Percentiles rank a stretch among this genome's conserved stretches.
These are phyloP conservation scores for Aspidiotus destructor DNA, from an alignment of 2,888 invertebrate genomes.

Conservation along the genomic window DNA sequence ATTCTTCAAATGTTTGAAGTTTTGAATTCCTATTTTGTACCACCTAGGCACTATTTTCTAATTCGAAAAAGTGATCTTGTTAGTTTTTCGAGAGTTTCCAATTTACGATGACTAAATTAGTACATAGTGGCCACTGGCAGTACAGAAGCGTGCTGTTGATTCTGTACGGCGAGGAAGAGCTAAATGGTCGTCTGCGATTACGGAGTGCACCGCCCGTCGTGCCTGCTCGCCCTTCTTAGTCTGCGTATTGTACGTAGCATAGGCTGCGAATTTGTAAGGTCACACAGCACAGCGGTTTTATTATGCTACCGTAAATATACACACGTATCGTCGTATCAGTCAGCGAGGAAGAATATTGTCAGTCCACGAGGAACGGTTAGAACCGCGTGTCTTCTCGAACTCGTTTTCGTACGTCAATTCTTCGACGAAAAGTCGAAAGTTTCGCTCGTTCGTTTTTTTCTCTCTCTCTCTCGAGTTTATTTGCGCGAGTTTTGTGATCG, in stretches of 20 bases:
- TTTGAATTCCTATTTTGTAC: too few species aligned
- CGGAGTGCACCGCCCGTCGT: slow-evolving; percentile 3
- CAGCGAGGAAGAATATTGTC: background rate
- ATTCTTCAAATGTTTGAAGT: too few species aligned
- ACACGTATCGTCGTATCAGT: background rate
- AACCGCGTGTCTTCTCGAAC: background rate
- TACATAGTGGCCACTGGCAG: too few species aligned
- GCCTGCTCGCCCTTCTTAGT: background rate
- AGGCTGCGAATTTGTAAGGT: slow-evolving; percentile 1
- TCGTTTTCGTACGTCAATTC: background rate
- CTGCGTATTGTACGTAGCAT: background rate
- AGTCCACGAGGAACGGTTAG: background rate
- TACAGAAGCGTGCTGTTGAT: background rate
- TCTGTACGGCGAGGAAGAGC: background rate
- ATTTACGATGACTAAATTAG: too few species aligned
- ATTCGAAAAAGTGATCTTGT: too few species aligned
- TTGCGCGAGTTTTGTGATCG: too few species aligned
- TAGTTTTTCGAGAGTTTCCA: too few species aligned
- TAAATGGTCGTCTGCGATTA: slow-evolving; percentile 2
- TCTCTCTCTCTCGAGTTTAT: too few species aligned
- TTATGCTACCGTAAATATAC: too few species aligned
- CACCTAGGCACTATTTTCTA: too few species aligned
- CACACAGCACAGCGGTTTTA: background rate
- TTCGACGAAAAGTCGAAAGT: too few species aligned
- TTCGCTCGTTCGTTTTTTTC: too few species aligned